Conservation (phyloP, 53 echinoderm and acorn worm species). For the Crossaster papposus region DNA sequence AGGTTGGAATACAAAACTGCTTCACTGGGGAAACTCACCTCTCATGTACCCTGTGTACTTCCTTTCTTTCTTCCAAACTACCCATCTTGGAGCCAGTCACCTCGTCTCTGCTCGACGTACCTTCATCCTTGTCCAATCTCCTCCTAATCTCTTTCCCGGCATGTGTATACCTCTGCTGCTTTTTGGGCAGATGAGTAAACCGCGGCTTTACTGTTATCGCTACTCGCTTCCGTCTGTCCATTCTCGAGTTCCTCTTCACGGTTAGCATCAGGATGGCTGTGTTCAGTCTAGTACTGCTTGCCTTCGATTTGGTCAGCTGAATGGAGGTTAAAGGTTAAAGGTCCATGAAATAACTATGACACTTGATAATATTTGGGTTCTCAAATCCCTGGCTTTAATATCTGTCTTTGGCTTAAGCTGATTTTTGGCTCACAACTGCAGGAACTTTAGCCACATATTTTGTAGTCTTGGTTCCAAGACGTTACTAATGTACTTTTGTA, state of each 20-base stretch:
- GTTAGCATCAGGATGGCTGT: neutral
- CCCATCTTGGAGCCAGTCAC: neutral
- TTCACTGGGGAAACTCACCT: neutral
- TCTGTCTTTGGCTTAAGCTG: too few species aligned
- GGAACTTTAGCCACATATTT: too few species aligned
- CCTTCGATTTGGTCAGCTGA: neutral
- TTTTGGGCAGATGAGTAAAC: neutral
- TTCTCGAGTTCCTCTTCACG: neutral
- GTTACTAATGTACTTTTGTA: too few species aligned
- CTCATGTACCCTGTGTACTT: constrained; percentile 45
- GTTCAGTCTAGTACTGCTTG: neutral
- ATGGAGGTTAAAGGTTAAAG: too few species aligned
- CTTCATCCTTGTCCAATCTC: too few species aligned
- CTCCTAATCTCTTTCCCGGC: neutral
- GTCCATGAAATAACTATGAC: too few species aligned
- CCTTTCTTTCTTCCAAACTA: constrained; percentile 27
- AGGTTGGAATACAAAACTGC: too few species aligned
- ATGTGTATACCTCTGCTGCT: neutral
- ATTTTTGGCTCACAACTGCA: too few species aligned
- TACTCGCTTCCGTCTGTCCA: constrained; percentile 2
- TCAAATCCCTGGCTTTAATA: too few species aligned
- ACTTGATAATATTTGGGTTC: too few species aligned
- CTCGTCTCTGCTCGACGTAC: neutral
- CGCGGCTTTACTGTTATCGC: neutral
- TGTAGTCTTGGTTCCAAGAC: too few species aligned